Conservation (phyloP, 2,797 vertebrate species). For the Sebastes variabilis region DNA sequence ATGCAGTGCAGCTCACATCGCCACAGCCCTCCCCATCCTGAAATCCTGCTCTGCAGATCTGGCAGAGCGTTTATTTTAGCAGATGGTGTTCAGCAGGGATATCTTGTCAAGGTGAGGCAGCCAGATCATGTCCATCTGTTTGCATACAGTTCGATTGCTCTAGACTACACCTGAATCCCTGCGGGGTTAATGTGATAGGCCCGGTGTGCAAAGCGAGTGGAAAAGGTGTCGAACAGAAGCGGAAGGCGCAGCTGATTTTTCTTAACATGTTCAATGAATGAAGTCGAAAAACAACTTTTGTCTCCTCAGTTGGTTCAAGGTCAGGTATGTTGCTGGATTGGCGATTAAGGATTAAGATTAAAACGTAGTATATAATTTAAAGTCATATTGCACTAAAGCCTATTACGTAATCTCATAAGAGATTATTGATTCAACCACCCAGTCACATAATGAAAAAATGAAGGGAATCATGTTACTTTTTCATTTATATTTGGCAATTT, state of each 20-base stretch:
- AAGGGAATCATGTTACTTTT: background rate
- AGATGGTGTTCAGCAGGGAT: constrained; percentile 61
- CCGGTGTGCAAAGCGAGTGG: constrained; percentile 24
- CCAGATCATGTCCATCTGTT: constrained; percentile 58
- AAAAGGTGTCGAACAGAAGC: background rate
- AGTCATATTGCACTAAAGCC: background rate
- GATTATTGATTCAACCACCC: background rate
- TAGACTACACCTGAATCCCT: background rate
- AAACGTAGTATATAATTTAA: background rate
- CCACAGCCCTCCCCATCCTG: background rate
- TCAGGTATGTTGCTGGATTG: constrained; percentile 7
- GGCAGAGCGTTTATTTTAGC: constrained; percentile 32
- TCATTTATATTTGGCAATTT: background rate
- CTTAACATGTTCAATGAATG: background rate
- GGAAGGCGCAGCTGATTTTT: background rate
- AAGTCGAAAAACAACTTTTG: background rate
- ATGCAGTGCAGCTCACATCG: background rate
- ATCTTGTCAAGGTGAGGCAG: constrained; percentile 51
- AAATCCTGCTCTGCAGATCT: constrained; percentile 10
- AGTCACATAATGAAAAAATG: background rate
- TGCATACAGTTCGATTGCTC: background rate
- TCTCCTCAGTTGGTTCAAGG: background rate
- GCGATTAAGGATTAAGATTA: constrained; percentile 10
- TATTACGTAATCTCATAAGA: background rate
- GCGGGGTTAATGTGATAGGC: constrained; percentile 14